Percentiles rank a stretch among this genome's conserved stretches.
Conservation (phyloP, 2,888 invertebrate genomes). For the Acanthococcus lagerstroemiae region DNA sequence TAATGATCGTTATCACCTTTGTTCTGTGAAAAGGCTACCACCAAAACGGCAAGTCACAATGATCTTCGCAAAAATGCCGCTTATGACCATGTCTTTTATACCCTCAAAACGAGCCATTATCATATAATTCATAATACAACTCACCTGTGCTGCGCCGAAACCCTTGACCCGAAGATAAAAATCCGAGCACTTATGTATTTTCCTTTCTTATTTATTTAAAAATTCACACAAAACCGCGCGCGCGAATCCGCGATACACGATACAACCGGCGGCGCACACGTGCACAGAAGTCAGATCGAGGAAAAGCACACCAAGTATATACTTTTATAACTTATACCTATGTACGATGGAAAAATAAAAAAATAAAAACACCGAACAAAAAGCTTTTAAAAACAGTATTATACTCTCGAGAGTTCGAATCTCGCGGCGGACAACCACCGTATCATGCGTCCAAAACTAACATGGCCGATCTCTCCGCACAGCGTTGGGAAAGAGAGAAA, state of each 20-base stretch:
- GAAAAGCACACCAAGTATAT: background rate
- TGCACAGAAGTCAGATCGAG: too few relatives aligned
- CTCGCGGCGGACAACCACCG: constrained; percentile 21
- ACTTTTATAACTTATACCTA: too few relatives aligned
- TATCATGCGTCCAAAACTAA: constrained; percentile 25
- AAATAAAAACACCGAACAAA: background rate
- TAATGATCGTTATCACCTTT: too few relatives aligned
- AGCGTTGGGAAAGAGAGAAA: constrained; percentile 5
- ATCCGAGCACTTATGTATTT: background rate
- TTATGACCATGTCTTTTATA: constrained; percentile 6
- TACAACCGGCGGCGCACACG: too few relatives aligned
- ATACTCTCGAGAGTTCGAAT: background rate
- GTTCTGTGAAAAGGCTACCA: background rate
- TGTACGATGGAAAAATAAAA: too few relatives aligned
- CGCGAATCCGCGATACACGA: background rate
- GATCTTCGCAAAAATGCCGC: background rate
- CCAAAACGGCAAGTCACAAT: constrained; percentile 18
- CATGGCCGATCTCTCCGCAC: constrained; percentile 23
- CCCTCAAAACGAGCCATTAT: background rate
- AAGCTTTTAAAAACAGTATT: background rate
- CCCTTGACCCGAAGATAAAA: background rate
- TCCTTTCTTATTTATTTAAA: background rate
- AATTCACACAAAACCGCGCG: background rate
- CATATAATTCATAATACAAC: background rate
- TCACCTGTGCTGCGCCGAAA: constrained; percentile 7